Conservation (phyloP, 2,888 invertebrate genomes). For the Drosophila aldrichi region DNA sequence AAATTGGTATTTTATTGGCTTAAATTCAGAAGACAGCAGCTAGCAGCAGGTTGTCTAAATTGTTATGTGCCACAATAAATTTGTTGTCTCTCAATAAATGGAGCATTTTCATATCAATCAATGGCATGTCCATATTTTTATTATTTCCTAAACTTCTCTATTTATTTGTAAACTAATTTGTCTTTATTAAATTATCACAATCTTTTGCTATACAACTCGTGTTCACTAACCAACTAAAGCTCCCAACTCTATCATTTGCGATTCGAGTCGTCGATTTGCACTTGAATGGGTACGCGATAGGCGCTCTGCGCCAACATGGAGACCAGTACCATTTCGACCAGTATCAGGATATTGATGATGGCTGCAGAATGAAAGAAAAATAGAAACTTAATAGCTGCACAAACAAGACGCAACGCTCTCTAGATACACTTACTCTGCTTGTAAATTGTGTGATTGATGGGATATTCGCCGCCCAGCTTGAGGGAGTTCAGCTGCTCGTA, state of each 20-base stretch:
- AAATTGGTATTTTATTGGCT: neutral
- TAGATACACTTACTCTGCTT: slow-evolving; percentile 79
- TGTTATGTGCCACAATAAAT: neutral
- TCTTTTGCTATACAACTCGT: slow-evolving; percentile 45
- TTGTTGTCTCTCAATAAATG: neutral
- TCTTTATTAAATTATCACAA: slow-evolving; percentile 75
- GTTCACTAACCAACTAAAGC: slow-evolving; percentile 13
- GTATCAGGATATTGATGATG: slow-evolving; percentile 82
- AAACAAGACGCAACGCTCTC: neutral
- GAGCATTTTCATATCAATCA: neutral
- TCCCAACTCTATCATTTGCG: slow-evolving; percentile 12
- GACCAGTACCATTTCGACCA: slow-evolving; percentile 83
- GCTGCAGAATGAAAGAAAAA: slow-evolving; percentile 56
- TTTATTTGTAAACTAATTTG: slow-evolving; percentile 43
- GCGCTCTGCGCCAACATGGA: slow-evolving; percentile 83
- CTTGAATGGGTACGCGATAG: slow-evolving; percentile 77
- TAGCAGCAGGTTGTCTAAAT: neutral
- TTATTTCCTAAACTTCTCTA: neutral
- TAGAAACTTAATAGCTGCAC: neutral
- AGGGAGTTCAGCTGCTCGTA: slow-evolving; percentile 76
- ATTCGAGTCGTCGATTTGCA: slow-evolving; percentile 64
- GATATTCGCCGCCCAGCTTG: slow-evolving; percentile 79
- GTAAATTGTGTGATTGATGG: slow-evolving; percentile 83
- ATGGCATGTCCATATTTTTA: neutral
- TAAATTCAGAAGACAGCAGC: too few relatives aligned